phyloP scores from a whole-genome alignment of 2,797 vertebrate genomes.

The Hippopotamyrus pictus region DNA sequence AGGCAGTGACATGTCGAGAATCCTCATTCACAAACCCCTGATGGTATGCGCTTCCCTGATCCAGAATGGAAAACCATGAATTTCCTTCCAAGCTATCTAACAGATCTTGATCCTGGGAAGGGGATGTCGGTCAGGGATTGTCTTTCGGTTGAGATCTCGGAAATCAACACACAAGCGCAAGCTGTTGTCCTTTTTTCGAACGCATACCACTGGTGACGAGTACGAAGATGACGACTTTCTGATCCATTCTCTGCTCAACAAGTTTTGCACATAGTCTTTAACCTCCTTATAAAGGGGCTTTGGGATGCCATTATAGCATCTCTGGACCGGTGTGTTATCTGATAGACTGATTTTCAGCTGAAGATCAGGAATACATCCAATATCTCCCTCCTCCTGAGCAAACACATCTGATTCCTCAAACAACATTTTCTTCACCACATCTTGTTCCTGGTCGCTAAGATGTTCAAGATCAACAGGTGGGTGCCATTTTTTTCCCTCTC shows the following conservation, averaged over 20 bases:
- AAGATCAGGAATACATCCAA: background rate
- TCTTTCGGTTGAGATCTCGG: too few species aligned
- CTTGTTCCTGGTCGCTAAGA: background rate
- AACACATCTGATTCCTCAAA: conserved; percentile 21
- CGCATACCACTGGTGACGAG: too few species aligned
- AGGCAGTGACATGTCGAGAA: too few species aligned
- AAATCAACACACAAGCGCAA: too few species aligned
- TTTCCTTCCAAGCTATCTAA: too few species aligned
- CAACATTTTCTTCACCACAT: background rate
- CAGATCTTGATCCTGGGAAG: too few species aligned
- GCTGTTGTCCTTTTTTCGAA: too few species aligned
- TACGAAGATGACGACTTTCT: background rate
- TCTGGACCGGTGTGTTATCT: conserved; percentile 20
- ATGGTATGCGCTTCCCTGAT: too few species aligned
- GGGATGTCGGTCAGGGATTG: too few species aligned
- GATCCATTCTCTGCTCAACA: background rate
- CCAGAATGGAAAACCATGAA: too few species aligned
- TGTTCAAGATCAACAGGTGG: background rate
- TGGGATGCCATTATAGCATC: background rate
- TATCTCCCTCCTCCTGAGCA: background rate
- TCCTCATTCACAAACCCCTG: too few species aligned
- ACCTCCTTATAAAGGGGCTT: conserved; percentile 26
- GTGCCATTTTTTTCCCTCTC: background rate
- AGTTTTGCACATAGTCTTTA: background rate
- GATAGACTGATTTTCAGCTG: conserved; percentile 9